These are phyloP conservation scores for Tetragonisca angustula DNA, from an alignment of 2,888 invertebrate species.

Conservation along the genomic window DNA sequence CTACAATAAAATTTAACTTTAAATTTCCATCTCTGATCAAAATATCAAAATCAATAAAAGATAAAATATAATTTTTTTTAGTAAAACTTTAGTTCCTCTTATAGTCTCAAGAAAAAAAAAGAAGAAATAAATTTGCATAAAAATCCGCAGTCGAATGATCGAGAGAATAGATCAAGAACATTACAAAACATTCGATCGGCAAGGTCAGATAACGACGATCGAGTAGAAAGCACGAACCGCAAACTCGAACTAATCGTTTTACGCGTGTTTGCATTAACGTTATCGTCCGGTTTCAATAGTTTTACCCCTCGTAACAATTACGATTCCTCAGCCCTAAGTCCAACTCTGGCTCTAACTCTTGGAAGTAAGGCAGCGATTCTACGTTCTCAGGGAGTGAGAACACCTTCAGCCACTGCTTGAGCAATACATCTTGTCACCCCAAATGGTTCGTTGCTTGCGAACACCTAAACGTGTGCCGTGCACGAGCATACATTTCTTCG, in stretches of 20 bases:
- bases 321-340: constrained; percentile 7
- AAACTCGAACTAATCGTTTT: constrained; percentile 71
- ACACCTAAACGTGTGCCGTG: constrained; percentile 17
- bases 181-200: constrained; percentile 26
- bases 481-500: constrained; percentile 1
- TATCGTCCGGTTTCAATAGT: constrained; percentile 71
- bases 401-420: constrained; percentile 30
- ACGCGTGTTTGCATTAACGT: constrained; percentile 78
- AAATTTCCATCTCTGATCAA: background rate
- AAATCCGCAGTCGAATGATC: background rate
- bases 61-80: background rate
- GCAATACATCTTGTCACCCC: constrained; percentile 36
- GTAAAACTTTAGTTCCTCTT: background rate
- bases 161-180: constrained; percentile 7
- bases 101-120: background rate
- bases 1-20: background rate
- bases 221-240: constrained; percentile 46
- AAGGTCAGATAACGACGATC: constrained; percentile 42
- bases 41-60: background rate
- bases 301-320: constrained; percentile 28
- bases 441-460: constrained; percentile 30
- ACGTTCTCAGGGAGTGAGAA: constrained; percentile 39
- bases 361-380: constrained; percentile 27
- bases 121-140: background rate
- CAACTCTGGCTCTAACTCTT: background rate